These are phyloP conservation scores for Caenorhabditis sp. DNA, from an alignment of 2,888 invertebrate species.

Conservation along the genomic window DNA sequence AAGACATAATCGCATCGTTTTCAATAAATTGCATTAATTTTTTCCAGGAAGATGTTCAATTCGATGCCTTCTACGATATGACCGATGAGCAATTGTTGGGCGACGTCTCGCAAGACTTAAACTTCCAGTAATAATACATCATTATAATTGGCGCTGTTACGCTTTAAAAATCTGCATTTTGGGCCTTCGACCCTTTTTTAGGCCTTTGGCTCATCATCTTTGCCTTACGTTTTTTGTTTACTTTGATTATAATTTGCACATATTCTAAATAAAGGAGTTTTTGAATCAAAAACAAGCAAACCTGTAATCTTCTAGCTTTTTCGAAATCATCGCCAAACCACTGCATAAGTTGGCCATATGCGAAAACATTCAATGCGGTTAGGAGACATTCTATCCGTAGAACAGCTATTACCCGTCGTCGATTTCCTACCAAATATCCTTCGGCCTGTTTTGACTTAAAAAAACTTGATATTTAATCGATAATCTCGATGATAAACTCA, in stretches of 20 bases:
- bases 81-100: not conserved
- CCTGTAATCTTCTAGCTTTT: constrained; percentile 28
- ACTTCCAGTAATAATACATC: not conserved
- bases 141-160: not conserved
- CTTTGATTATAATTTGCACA: not conserved
- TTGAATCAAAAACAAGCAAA: not conserved
- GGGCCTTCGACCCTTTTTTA: too few relatives aligned
- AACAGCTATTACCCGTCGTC: constrained; percentile 57
- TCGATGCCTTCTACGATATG: constrained; percentile 4
- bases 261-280: not conserved
- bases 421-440: constrained; percentile 62
- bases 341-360: constrained; percentile 46
- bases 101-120: not conserved
- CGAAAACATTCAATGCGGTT: constrained; percentile 48
- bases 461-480: not conserved
- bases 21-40: not conserved
- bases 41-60: constrained; percentile 1
- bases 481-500: constrained; percentile 16
- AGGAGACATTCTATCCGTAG: constrained; percentile 48
- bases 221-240: not conserved
- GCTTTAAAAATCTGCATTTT: not conserved
- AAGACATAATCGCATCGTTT: too few relatives aligned
- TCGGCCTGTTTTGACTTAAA: constrained; percentile 46
- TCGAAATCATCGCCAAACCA: constrained; percentile 44
- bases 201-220: not conserved